Percentiles rank a stretch among this genome's conserved stretches.
phyloP scores from a whole-genome alignment of 2,113 vertebrate species.

The Malurus alboscapulatus region DNA sequence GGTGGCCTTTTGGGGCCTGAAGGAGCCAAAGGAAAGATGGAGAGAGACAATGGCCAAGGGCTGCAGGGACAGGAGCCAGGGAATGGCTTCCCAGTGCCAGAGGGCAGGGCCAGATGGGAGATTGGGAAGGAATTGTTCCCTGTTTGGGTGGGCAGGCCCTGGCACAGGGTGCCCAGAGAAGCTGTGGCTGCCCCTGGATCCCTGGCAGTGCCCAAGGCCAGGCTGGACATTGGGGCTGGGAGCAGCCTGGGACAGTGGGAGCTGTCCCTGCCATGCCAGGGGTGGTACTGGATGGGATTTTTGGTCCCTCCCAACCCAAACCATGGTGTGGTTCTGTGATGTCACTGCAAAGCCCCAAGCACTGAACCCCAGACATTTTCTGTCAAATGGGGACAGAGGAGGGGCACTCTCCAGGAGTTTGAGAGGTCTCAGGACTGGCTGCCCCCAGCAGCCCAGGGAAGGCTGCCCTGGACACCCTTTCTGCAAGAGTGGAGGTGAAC shows the following conservation, averaged over 20 bases:
- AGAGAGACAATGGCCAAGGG: no score
- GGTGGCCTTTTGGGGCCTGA: no score
- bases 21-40: not conserved
- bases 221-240: not conserved
- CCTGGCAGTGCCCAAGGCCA: not conserved
- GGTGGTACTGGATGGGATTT: accelerated
- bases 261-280: not conserved
- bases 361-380: not conserved
- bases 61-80: no score
- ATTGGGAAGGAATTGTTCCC: not conserved
- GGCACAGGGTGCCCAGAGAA: not conserved
- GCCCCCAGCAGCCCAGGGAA: not conserved
- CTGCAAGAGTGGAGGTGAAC: constrained; percentile 16
- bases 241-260: not conserved
- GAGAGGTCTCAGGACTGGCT: not conserved
- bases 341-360: not conserved
- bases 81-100: not conserved
- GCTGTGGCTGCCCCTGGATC: not conserved
- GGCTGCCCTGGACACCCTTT: not conserved
- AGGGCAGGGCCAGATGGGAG: not conserved
- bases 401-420: not conserved
- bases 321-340: not conserved
- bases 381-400: not conserved
- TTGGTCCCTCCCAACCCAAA: not conserved
- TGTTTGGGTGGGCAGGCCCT: not conserved